Evolutionary conservation across 1,140 invertebrate genomes (phyloP).

Genomic region (Carposina sasakii): DNA sequence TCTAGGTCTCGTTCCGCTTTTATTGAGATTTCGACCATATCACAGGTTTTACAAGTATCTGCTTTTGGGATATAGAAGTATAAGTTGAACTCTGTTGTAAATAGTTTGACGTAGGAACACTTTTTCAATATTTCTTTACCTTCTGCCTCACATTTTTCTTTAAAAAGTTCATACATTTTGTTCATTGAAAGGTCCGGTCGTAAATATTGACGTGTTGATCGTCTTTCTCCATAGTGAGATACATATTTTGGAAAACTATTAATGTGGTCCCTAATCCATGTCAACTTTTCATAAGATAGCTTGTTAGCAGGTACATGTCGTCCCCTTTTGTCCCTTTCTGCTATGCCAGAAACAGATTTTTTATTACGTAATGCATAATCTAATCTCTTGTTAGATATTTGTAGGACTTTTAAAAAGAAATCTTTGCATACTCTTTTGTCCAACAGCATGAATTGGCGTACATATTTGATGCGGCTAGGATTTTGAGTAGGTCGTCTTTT

Average conservation of each 20-base stretch:
- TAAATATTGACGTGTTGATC: conserved; percentile 18
- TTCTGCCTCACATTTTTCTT: conserved; percentile 16
- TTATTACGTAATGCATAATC: conserved; percentile 18
- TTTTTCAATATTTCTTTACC: conserved; percentile 18
- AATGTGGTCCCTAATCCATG: conserved; percentile 17
- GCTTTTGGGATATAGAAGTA: conserved; percentile 13
- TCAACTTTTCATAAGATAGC: conserved; percentile 19
- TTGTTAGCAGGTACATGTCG: conserved; percentile 17
- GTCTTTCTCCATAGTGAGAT: conserved; percentile 16
- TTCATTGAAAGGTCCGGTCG: conserved; percentile 17
- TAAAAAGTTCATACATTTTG: conserved; percentile 20
- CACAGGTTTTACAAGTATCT: conserved; percentile 20
- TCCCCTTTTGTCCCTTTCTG: conserved; percentile 11
- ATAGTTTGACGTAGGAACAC: conserved; percentile 12
- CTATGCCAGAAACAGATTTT: conserved; percentile 17
- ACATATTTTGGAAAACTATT: conserved; percentile 19
- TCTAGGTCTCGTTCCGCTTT: conserved; percentile 13
- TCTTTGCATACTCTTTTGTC: conserved; percentile 15
- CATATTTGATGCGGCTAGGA: no score
- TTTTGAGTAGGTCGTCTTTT: no score
- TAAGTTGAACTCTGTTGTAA: conserved; percentile 17
- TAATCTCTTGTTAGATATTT: conserved; percentile 16
- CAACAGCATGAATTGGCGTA: conserved; percentile 14
- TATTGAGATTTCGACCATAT: conserved; percentile 14
- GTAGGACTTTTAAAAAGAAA: conserved; percentile 15